Evolutionary conservation across 2,797 vertebrate genomes (phyloP).

Genomic region (Lophotriccus pileatus): DNA sequence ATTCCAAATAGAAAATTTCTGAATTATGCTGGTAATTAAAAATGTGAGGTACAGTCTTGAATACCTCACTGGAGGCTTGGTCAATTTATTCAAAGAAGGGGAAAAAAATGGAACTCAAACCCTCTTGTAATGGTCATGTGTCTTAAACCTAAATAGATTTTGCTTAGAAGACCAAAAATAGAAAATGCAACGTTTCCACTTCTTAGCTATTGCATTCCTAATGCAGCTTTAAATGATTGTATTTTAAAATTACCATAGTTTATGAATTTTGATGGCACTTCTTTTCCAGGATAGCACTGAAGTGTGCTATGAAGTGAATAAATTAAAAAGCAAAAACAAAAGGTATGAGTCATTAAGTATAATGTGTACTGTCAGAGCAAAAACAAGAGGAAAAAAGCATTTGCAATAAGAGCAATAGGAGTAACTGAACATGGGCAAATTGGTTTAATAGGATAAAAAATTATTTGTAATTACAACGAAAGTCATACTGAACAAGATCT

Average conservation of each 20-base stretch:
- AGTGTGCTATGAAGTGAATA: background rate
- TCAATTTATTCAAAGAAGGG: conserved; percentile 15
- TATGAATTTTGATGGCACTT: background rate
- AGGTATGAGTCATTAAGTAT: background rate
- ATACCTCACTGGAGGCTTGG: background rate
- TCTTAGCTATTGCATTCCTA: background rate
- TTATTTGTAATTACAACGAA: background rate
- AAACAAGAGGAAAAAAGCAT: background rate
- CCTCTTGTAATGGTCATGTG: background rate
- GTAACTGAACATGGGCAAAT: background rate
- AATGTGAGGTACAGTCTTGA: background rate
- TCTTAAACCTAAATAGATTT: conserved; percentile 1
- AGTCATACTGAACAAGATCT: background rate
- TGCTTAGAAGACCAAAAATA: conserved; percentile 11
- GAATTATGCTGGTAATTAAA: conserved; percentile 44
- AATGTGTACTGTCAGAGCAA: background rate
- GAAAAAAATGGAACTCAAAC: conserved; percentile 39
- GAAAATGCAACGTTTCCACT: background rate
- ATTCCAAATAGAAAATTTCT: background rate
- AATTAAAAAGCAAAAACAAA: background rate
- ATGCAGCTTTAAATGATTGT: background rate
- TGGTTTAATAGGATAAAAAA: background rate
- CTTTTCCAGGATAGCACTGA: background rate
- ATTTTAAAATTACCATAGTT: background rate
- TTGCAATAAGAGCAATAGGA: background rate